phyloP scores from a whole-genome alignment of 2,113 vertebrate species.

The Suricata suricatta region DNA sequence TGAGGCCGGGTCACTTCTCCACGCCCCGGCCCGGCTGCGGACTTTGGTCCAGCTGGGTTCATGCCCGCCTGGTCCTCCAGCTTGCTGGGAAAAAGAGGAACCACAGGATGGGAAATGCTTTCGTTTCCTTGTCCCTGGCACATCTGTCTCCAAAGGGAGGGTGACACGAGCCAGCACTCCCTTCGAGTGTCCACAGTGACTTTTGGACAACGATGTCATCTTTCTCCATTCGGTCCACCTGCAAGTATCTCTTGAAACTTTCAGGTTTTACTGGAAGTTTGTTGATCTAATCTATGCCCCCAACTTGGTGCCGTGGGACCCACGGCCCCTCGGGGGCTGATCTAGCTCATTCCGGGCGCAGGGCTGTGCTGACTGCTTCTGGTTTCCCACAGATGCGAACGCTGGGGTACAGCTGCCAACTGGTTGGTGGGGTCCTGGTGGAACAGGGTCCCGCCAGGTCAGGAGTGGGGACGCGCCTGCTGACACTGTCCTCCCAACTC shows the following conservation, averaged over 20 bases:
- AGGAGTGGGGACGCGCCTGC: constrained; percentile 86
- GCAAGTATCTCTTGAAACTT: neutral
- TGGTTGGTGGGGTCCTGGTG: constrained; percentile 90
- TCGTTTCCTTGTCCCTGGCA: neutral
- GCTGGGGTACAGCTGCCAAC: constrained; percentile 91
- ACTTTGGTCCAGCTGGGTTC: neutral
- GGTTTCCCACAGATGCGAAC: constrained; percentile 88
- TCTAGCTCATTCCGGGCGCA: accelerated
- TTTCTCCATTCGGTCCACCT: neutral
- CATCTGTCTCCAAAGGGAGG: neutral
- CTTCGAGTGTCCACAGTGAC: neutral
- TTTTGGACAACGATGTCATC: neutral
- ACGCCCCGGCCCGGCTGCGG: neutral
- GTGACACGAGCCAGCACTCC: neutral
- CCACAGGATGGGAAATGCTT: neutral
- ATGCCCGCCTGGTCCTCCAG: neutral
- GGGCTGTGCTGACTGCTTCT: neutral
- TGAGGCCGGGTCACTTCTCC: neutral
- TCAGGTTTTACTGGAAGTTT: neutral
- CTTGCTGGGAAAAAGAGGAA: neutral
- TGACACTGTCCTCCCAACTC: constrained; percentile 91
- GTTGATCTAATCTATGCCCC: neutral
- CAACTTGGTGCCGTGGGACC: accelerated
- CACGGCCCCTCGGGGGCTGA: accelerated
- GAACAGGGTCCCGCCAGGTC: constrained; percentile 63